A percentile compares a stretch with the other conserved stretches of the same genome.
phyloP scores from a whole-genome alignment of 2,113 vertebrate species.

The Microcebus tavaratra region DNA sequence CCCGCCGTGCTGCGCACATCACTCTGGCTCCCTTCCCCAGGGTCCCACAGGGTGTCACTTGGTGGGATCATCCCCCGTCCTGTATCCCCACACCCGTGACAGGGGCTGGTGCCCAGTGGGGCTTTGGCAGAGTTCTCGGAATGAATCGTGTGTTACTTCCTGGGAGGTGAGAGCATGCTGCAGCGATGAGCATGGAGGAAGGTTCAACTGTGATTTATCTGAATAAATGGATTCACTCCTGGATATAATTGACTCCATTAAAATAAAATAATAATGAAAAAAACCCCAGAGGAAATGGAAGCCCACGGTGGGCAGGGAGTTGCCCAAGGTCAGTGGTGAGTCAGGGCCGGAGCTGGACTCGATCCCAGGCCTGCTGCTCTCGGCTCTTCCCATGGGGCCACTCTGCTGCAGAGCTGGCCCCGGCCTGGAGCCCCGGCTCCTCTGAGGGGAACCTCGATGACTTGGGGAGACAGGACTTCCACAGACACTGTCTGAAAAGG shows the following conservation, averaged over 20 bases:
- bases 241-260: not conserved
- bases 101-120: not conserved
- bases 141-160: not conserved
- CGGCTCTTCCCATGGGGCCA: not conserved
- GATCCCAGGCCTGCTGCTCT: not conserved
- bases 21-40: fast-evolving
- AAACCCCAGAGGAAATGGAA: not conserved
- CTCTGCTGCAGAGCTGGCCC: not conserved
- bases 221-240: not conserved
- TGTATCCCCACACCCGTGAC: fast-evolving
- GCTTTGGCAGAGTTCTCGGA: not conserved
- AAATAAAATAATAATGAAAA: too few relatives aligned
- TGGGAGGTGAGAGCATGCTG: not conserved
- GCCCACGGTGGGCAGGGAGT: not conserved
- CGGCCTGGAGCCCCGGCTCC: not conserved
- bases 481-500: not conserved
- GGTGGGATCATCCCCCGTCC: not conserved
- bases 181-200: not conserved
- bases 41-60: not conserved
- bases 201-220: not conserved
- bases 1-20: too few relatives aligned
- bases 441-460: not conserved
- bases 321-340: not conserved
- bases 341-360: not conserved
- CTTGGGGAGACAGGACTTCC: not conserved